A percentile compares a stretch with the other conserved stretches of the same genome.
These are phyloP conservation scores for Prionchulus punctatus DNA, from an alignment of 2,888 invertebrate genomes.

Conservation along the genomic window DNA sequence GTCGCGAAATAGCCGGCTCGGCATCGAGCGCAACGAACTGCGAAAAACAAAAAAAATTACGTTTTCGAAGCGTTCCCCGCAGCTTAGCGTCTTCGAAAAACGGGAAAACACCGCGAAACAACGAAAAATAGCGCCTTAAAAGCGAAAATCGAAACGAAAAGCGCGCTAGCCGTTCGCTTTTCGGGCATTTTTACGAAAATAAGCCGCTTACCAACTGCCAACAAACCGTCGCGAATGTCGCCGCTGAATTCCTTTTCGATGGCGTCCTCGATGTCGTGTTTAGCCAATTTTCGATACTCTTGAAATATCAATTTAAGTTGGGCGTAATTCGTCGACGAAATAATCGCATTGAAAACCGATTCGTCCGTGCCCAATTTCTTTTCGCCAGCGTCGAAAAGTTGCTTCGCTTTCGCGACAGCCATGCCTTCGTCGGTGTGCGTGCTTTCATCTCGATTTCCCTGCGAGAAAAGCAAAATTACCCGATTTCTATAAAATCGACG, in stretches of 20 bases:
- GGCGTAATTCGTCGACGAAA: conserved; percentile 33
- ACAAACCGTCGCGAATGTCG: conserved; percentile 31
- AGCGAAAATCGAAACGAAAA: too few species aligned
- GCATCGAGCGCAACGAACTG: not conserved
- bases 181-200: conserved; percentile 20
- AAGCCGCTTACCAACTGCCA: conserved; percentile 21
- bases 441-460: conserved; percentile 9
- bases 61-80: too few species aligned
- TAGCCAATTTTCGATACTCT: conserved; percentile 35
- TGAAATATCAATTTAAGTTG: conserved; percentile 35
- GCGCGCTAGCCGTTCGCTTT: conserved; percentile 15
- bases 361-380: conserved; percentile 44
- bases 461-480: not conserved
- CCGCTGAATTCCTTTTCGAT: conserved; percentile 31
- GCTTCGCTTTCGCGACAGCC: conserved; percentile 23
- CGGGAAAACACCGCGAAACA: too few species aligned
- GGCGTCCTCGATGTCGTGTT: conserved; percentile 30
- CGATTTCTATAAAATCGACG: not conserved
- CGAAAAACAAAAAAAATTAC: not conserved
- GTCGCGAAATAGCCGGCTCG: not conserved
- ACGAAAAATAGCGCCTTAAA: too few species aligned
- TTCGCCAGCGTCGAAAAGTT: conserved; percentile 48
- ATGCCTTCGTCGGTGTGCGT: not conserved
- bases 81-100: too few species aligned
- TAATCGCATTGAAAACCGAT: conserved; percentile 25